Percentiles rank a stretch among this genome's conserved stretches.
Evolutionary conservation across 37 sponge, comb jelly and placozoan species (phyloP).

Genomic region (Geodia barretti): DNA sequence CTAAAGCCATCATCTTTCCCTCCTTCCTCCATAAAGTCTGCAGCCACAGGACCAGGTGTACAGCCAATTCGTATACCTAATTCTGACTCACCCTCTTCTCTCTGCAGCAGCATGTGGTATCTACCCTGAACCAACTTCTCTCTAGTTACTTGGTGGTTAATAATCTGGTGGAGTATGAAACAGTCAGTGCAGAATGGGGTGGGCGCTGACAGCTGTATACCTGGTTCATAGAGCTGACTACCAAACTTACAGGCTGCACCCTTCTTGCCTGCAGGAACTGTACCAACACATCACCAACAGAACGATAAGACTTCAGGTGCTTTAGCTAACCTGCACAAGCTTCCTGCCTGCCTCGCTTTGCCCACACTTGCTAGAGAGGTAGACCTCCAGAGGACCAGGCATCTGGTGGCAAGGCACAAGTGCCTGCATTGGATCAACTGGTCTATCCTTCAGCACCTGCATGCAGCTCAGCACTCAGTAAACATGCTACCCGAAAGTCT

Average conservation of each 20-base stretch:
- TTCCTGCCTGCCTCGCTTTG: slow-evolving; percentile 10
- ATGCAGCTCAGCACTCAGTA: background rate
- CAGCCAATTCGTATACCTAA: background rate
- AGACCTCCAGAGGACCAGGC: slow-evolving; percentile 53
- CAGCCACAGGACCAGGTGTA: no score
- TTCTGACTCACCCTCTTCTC: slow-evolving; percentile 21
- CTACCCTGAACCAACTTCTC: slow-evolving; percentile 48
- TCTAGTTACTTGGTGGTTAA: background rate
- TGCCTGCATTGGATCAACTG: slow-evolving; percentile 35
- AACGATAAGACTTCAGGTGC: background rate
- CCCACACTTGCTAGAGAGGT: slow-evolving; percentile 12
- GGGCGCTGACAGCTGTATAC: background rate
- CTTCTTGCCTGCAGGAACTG: slow-evolving; percentile 20
- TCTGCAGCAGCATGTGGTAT: slow-evolving; percentile 13
- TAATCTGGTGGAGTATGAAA: background rate
- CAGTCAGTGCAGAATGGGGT: background rate
- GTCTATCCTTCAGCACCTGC: slow-evolving; percentile 35
- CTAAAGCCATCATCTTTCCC: background rate
- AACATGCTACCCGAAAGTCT: background rate
- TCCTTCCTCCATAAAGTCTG: background rate
- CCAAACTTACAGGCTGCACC: slow-evolving; percentile 2
- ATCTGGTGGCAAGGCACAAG: slow-evolving; percentile 47
- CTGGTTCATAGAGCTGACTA: background rate
- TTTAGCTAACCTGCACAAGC: slow-evolving; percentile 23
- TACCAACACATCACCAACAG: background rate